phyloP scores from a whole-genome alignment of 2,113 vertebrate genomes.

The Monopterus albus region DNA sequence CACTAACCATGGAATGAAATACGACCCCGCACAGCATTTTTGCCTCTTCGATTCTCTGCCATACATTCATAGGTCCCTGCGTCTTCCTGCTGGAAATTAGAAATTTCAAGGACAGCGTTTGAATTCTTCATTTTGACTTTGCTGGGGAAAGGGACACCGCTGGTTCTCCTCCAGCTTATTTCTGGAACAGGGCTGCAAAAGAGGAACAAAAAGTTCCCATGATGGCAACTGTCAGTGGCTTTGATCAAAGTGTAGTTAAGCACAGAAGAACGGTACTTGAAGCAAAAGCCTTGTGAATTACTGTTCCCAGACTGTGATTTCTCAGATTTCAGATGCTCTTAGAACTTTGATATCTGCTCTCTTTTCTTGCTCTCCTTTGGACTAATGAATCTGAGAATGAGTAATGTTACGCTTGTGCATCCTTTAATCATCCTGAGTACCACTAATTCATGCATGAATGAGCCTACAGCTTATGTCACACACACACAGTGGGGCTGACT shows the following conservation, averaged over 20 bases:
- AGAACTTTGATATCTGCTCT: slow-evolving; percentile 54
- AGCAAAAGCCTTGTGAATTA: slow-evolving; percentile 32
- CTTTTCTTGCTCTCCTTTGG: slow-evolving; percentile 18
- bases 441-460: slow-evolving; percentile 25
- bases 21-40: slow-evolving; percentile 90
- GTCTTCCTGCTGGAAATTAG: slow-evolving; percentile 94
- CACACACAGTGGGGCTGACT: slow-evolving; percentile 72
- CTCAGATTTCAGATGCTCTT: slow-evolving; percentile 50
- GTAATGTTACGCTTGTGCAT: slow-evolving; percentile 25
- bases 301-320: slow-evolving; percentile 43
- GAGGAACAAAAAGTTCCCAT: slow-evolving; percentile 36
- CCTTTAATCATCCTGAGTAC: slow-evolving; percentile 40
- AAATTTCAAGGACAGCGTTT: slow-evolving; percentile 91
- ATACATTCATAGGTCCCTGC: slow-evolving; percentile 92
- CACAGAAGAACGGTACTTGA: slow-evolving; percentile 11
- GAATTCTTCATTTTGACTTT: slow-evolving; percentile 91
- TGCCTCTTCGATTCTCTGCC: slow-evolving; percentile 93
- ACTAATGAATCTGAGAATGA: slow-evolving; percentile 46
- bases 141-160: slow-evolving; percentile 88
- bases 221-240: slow-evolving; percentile 49
- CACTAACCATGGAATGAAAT: slow-evolving; percentile 93
- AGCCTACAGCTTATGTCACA: slow-evolving; percentile 25
- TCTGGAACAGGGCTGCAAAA: slow-evolving; percentile 89
- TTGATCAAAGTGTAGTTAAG: slow-evolving; percentile 62
- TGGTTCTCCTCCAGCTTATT: slow-evolving; percentile 94